Conservation (phyloP, 2,888 invertebrate genomes). For the Cephalotes varians region DNA sequence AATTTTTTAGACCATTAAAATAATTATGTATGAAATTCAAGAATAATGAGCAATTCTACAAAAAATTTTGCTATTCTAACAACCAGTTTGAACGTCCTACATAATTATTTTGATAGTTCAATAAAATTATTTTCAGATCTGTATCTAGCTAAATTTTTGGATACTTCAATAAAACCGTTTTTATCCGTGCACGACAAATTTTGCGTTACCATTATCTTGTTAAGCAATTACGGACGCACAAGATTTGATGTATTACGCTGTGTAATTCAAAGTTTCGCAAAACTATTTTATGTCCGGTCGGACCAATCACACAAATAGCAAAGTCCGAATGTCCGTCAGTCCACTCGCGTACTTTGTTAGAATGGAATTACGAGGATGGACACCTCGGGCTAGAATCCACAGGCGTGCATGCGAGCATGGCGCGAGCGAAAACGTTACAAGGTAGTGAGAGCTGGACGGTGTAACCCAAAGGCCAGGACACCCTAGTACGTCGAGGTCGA, state of each 20-base stretch:
- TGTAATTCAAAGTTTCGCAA: conserved; percentile 7
- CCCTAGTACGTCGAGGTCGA: conserved; percentile 57
- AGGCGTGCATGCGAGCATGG: conserved; percentile 13
- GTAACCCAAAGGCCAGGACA: conserved; percentile 53
- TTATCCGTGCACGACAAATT: not conserved
- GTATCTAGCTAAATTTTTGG: too few relatives aligned
- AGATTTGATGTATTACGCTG: not conserved
- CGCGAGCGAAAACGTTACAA: conserved; percentile 19
- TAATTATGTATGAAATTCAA: too few relatives aligned
- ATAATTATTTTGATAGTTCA: too few relatives aligned
- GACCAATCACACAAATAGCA: conserved; percentile 40
- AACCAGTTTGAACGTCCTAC: too few relatives aligned
- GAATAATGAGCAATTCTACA: too few relatives aligned
- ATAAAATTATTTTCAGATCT: too few relatives aligned
- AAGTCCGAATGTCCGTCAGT: conserved; percentile 25
- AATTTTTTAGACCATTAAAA: too few relatives aligned
- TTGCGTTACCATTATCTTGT: not conserved
- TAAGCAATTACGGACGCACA: not conserved
- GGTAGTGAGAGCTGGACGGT: not conserved
- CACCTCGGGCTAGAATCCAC: conserved; percentile 19
- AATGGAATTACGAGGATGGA: conserved; percentile 33
- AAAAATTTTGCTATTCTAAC: too few relatives aligned
- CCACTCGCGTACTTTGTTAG: conserved; percentile 2
- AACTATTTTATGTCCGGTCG: not conserved
- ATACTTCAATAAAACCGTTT: too few relatives aligned